These are phyloP conservation scores for Patella caerulea DNA, from an alignment of 2,888 invertebrate species.

Conservation along the genomic window DNA sequence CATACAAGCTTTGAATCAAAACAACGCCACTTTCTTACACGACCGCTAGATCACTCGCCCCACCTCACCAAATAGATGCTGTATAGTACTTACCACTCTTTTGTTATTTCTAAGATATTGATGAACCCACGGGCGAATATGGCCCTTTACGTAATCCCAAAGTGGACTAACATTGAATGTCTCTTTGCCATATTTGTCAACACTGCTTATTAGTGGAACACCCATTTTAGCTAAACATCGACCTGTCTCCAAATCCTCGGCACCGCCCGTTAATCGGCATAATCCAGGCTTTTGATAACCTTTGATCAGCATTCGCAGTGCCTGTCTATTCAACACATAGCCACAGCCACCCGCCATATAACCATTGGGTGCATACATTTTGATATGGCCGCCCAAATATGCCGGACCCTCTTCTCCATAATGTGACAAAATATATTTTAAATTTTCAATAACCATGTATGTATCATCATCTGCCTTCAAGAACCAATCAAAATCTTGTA, in stretches of 20 bases:
- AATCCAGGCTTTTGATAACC: neutral
- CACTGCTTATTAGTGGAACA: neutral
- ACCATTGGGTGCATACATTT: neutral
- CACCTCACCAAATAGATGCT: no score
- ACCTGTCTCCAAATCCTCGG: neutral
- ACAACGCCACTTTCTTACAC: no score
- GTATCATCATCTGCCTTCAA: conserved; percentile 2
- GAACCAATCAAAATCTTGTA: neutral
- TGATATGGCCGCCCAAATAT: neutral
- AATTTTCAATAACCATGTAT: neutral
- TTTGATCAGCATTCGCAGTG: neutral
- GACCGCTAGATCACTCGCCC: no score
- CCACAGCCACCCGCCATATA: neutral
- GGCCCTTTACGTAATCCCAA: no score
- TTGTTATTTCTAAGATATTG: no score
- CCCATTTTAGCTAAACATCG: conserved; percentile 1
- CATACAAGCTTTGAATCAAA: no score
- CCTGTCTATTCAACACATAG: neutral
- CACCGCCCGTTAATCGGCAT: neutral
- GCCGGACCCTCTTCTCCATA: neutral
- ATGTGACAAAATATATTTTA: neutral
- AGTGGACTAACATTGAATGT: neutral
- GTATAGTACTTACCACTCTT: no score
- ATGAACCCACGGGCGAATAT: no score
- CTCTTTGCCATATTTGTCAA: neutral